Percentiles rank a stretch among this genome's conserved stretches.
Evolutionary conservation across 1,140 invertebrate species (phyloP).

Genomic region (Papilio glaucus): DNA sequence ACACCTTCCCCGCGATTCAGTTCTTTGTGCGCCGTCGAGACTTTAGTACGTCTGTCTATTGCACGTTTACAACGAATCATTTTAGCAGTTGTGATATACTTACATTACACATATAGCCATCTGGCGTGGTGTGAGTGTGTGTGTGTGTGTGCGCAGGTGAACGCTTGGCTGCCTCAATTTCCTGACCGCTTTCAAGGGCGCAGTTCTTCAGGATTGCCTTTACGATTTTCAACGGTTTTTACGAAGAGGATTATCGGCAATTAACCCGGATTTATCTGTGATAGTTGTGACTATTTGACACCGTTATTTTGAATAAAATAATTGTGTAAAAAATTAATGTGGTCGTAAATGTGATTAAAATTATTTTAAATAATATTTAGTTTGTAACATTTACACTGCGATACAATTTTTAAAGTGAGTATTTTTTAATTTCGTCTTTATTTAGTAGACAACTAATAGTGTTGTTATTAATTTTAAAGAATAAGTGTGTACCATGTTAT

Average conservation of each 20-base stretch:
- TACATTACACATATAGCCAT: slow-evolving; percentile 58
- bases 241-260: slow-evolving; percentile 51
- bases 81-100: slow-evolving; percentile 66
- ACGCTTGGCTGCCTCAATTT: slow-evolving; percentile 58
- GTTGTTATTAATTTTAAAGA: slow-evolving; percentile 5
- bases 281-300: slow-evolving; percentile 61
- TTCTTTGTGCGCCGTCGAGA: slow-evolving; percentile 77
- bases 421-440: slow-evolving; percentile 13
- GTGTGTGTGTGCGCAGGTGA: slow-evolving; percentile 67
- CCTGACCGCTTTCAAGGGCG: slow-evolving; percentile 65
- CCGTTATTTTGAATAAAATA: background rate
- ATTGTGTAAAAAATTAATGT: slow-evolving; percentile 44
- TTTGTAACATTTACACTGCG: background rate
- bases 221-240: slow-evolving; percentile 52
- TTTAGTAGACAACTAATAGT: slow-evolving; percentile 9
- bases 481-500: background rate
- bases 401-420: slow-evolving; percentile 26
- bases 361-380: background rate
- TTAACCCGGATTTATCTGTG: slow-evolving; percentile 63
- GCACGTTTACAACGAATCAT: slow-evolving; percentile 56
- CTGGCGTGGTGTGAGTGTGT: slow-evolving; percentile 66
- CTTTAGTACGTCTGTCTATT: slow-evolving; percentile 64
- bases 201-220: slow-evolving; percentile 54
- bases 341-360: slow-evolving; percentile 26
- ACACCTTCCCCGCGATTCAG: slow-evolving; percentile 76